Percentiles rank a stretch among this genome's conserved stretches.
Evolutionary conservation across 2,888 invertebrate species (phyloP).

Genomic region (Xylota segnis): DNA sequence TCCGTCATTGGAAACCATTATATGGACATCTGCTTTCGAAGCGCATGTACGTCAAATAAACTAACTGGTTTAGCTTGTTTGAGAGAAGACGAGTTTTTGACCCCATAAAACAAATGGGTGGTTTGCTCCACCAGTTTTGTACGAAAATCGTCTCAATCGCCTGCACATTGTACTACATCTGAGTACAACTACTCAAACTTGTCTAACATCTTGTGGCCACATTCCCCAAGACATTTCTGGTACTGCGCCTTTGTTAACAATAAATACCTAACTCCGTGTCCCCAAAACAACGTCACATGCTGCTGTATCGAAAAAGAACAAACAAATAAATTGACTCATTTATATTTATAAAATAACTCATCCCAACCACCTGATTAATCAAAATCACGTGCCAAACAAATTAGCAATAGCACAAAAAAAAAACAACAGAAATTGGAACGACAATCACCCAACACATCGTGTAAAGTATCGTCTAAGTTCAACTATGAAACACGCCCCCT

Average conservation of each 20-base stretch:
- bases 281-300: constrained; percentile 23
- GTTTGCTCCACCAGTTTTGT: background rate
- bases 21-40: no score
- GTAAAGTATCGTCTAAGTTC: constrained; percentile 2
- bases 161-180: background rate
- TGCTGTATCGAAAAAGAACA: constrained; percentile 6
- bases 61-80: background rate
- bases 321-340: constrained; percentile 37
- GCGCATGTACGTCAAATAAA: background rate
- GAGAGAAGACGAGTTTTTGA: background rate
- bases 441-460: constrained; percentile 12
- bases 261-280: constrained; percentile 17
- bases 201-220: background rate
- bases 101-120: background rate
- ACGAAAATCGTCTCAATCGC: background rate
- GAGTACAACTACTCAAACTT: background rate
- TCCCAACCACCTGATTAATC: constrained; percentile 72
- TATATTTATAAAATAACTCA: constrained; percentile 59
- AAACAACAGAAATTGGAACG: constrained; percentile 8
- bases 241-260: constrained; percentile 23
- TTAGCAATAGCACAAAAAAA: constrained; percentile 2
- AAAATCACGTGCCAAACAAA: constrained; percentile 67
- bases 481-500: constrained; percentile 54
- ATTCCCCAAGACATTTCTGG: constrained; percentile 1
- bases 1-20: no score